A percentile compares a stretch with the other conserved stretches of the same genome.
Conservation (phyloP, 2,113 vertebrate species). For the Pedionomus torquatus region DNA sequence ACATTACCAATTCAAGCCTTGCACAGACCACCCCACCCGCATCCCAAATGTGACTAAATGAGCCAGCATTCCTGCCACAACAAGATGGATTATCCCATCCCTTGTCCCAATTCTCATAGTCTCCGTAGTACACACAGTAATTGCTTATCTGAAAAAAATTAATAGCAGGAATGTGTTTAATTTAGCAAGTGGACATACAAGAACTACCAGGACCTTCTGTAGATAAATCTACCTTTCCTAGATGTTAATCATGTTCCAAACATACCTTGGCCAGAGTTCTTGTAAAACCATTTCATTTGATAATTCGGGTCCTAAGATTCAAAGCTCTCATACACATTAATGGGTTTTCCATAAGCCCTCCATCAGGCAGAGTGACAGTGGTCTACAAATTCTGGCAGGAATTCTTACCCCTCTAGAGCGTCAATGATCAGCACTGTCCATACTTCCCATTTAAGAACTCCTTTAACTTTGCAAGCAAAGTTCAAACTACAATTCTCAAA, state of each 20-base stretch:
- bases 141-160: background rate
- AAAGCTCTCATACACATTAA: background rate
- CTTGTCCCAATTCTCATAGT: background rate
- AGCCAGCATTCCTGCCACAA: background rate
- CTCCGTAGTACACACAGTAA: background rate
- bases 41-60: background rate
- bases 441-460: background rate
- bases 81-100: background rate
- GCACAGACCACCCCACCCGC: background rate
- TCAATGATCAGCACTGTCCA: background rate
- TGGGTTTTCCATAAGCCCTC: background rate
- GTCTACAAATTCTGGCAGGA: background rate
- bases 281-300: background rate
- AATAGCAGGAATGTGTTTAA: background rate
- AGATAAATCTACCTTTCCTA: constrained; percentile 4
- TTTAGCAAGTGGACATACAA: background rate
- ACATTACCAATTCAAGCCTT: background rate
- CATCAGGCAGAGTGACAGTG: background rate
- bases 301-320: background rate
- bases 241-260: background rate
- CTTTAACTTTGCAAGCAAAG: background rate
- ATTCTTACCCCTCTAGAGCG: background rate
- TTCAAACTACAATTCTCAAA: background rate
- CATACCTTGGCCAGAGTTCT: background rate
- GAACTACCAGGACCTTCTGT: background rate